Evolutionary conservation across 2,797 vertebrate genomes (phyloP).

Genomic region (Onychomys leucogaster): DNA sequence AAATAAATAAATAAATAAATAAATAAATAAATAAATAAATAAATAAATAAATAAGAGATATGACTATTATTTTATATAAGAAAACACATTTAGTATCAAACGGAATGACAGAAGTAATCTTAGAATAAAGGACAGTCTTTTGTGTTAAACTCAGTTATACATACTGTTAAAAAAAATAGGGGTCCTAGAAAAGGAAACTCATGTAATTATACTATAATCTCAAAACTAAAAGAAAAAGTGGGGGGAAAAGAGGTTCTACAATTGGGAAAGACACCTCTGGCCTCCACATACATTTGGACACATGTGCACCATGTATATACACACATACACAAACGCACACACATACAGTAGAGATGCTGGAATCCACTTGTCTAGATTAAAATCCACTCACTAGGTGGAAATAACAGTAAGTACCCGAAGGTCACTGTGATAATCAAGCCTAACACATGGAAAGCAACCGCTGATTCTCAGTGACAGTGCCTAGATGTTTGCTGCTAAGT

Average conservation of each 20-base stretch:
- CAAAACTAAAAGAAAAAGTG: not conserved
- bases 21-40: not conserved
- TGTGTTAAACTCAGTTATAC: conserved; percentile 23
- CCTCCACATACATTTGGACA: not conserved
- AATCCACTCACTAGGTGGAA: conserved; percentile 16
- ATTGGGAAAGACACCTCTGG: not conserved
- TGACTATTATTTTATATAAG: not conserved
- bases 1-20: not conserved
- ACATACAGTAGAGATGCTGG: not conserved
- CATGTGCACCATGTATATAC: too few relatives aligned
- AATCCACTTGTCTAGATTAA: conserved; percentile 26
- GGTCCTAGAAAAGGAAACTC: not conserved
- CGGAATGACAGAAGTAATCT: not conserved
- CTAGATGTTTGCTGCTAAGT: not conserved
- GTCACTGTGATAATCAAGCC: not conserved
- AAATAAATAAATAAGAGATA: not conserved
- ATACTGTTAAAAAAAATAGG: not conserved
- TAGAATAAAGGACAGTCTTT: conserved; percentile 49
- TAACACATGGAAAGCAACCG: not conserved
- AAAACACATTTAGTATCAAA: not conserved
- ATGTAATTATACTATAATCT: not conserved
- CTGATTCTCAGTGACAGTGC: not conserved
- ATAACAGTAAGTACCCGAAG: not conserved
- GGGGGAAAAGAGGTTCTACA: not conserved
- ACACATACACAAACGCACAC: not conserved